Evolutionary conservation across 1,140 invertebrate genomes (phyloP).

Genomic region (Vanessa atalanta): DNA sequence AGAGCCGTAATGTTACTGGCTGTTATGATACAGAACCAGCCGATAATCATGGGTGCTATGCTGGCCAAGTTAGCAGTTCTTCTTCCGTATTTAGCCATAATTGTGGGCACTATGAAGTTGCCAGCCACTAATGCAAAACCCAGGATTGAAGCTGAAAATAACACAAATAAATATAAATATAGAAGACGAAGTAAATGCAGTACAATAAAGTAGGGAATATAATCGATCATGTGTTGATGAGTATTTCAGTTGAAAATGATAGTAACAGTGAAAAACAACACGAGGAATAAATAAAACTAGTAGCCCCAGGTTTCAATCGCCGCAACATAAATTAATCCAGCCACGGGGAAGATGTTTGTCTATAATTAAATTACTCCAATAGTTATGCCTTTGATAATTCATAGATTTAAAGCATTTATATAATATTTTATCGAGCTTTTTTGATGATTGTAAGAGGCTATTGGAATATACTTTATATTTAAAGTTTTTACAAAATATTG

Average conservation of each 20-base stretch:
- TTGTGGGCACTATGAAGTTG: conserved; percentile 57
- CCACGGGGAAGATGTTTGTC: too few species aligned
- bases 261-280: too few species aligned
- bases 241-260: too few species aligned
- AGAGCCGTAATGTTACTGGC: conserved; percentile 47
- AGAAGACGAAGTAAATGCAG: background rate
- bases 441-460: too few species aligned
- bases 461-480: background rate
- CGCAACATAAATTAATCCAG: too few species aligned
- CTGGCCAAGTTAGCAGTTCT: conserved; percentile 57
- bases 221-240: too few species aligned
- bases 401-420: too few species aligned
- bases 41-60: conserved; percentile 53
- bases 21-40: conserved; percentile 59
- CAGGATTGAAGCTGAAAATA: conserved; percentile 58
- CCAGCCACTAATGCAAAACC: conserved; percentile 59
- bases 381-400: too few species aligned
- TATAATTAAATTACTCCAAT: too few species aligned
- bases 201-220: background rate
- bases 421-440: too few species aligned
- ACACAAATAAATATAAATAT: background rate
- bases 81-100: conserved; percentile 65
- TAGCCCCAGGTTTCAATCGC: too few species aligned
- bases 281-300: too few species aligned
- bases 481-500: background rate